A percentile compares a stretch with the other conserved stretches of the same genome.
These are phyloP conservation scores for Temnothorax curvispinosus DNA, from an alignment of 1,140 invertebrate genomes.

Conservation along the genomic window DNA sequence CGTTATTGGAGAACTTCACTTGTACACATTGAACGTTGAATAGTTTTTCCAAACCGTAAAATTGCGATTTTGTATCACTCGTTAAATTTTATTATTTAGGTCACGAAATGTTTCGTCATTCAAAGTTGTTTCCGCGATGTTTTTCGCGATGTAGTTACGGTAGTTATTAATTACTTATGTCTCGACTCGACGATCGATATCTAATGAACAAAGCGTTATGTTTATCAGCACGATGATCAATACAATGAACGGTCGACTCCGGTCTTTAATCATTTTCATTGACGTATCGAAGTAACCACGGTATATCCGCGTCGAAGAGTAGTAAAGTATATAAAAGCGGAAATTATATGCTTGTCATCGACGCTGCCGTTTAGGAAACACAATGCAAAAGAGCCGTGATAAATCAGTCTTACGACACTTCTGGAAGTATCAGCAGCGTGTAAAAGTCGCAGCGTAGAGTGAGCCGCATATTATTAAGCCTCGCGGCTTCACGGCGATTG, in stretches of 20 bases:
- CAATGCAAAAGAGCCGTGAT: slow-evolving; percentile 41
- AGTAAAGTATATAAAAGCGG: neutral
- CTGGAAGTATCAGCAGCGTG: slow-evolving; percentile 36
- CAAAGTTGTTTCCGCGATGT: neutral
- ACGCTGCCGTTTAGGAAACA: slow-evolving; percentile 20
- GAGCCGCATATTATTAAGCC: neutral
- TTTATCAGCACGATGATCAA: slow-evolving; percentile 28
- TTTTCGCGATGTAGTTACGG: neutral
- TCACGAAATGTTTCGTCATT: neutral
- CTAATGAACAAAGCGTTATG: slow-evolving; percentile 12
- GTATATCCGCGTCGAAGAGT: neutral
- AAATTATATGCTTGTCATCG: slow-evolving; percentile 55
- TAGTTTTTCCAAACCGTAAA: neutral
- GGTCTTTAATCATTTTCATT: slow-evolving; percentile 45
- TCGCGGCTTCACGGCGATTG: slow-evolving; percentile 33
- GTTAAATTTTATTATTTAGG: neutral
- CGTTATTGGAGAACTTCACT: neutral
- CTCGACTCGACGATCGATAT: slow-evolving; percentile 10
- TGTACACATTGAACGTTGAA: neutral
- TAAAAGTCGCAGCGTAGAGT: neutral
- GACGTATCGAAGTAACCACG: neutral
- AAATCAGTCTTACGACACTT: slow-evolving; percentile 52
- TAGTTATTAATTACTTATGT: slow-evolving; percentile 25
- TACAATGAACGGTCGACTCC: neutral
- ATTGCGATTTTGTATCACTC: neutral